A percentile compares a stretch with the other conserved stretches of the same genome.
These are phyloP conservation scores for Latrodectus hesperus DNA, from an alignment of 2,888 invertebrate genomes.

Conservation along the genomic window DNA sequence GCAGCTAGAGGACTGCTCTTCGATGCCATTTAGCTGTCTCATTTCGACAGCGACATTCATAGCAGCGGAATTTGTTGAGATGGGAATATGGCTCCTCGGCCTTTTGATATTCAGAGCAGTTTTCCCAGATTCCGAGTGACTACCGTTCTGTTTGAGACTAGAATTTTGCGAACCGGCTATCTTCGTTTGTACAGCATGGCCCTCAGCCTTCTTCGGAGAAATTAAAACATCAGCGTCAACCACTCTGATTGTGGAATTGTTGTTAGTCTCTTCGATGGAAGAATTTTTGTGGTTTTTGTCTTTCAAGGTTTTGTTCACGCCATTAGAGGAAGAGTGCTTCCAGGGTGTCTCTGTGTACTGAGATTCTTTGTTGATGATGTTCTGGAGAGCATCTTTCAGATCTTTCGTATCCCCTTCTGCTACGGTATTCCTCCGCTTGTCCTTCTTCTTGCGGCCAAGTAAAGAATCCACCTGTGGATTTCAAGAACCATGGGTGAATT, in stretches of 20 bases:
- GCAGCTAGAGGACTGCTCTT: conserved; percentile 87
- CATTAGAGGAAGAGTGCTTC: neutral
- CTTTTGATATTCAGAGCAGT: conserved; percentile 38
- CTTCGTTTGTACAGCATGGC: conserved; percentile 15
- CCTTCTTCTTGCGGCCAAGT: conserved; percentile 70
- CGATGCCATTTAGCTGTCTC: conserved; percentile 75
- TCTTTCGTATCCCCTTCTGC: conserved; percentile 81
- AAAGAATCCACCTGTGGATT: conserved; percentile 66
- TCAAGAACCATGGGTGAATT: too few relatives aligned
- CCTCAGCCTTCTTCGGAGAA: neutral
- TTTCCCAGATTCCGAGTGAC: conserved; percentile 19
- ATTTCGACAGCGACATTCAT: conserved; percentile 83
- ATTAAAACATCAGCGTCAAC: too few relatives aligned
- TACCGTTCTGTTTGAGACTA: conserved; percentile 10
- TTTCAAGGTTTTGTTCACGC: neutral
- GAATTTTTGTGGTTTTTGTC: conserved; percentile 6
- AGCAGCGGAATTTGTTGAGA: conserved; percentile 77
- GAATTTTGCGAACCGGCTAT: conserved; percentile 15
- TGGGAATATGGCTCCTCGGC: conserved; percentile 66
- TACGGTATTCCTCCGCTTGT: conserved; percentile 83
- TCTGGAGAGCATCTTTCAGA: conserved; percentile 41
- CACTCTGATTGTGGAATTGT: conserved; percentile 5
- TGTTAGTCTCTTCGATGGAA: conserved; percentile 22
- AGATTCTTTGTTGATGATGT: conserved; percentile 35
- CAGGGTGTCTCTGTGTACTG: neutral